Evolutionary conservation across 1,140 invertebrate genomes (phyloP).

Genomic region (Aporrectodea caliginosa): DNA sequence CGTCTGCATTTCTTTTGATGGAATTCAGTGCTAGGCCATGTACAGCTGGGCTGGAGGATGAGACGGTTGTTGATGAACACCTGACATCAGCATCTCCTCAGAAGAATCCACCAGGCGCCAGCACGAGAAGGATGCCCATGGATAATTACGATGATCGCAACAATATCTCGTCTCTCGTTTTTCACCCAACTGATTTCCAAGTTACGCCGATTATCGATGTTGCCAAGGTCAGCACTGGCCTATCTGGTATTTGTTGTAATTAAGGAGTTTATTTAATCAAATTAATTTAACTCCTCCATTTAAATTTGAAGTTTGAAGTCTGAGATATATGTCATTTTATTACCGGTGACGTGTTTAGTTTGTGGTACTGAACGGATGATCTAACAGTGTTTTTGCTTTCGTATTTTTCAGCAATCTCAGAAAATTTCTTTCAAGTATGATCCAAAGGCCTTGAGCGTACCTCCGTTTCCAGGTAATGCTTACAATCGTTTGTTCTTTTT

Average conservation of each 20-base stretch:
- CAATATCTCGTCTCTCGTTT: slow-evolving; percentile 44
- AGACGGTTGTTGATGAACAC: slow-evolving; percentile 21
- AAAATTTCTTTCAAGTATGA: slow-evolving; percentile 46
- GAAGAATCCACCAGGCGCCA: not conserved
- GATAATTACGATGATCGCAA: slow-evolving; percentile 35
- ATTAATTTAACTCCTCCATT: too few relatives aligned
- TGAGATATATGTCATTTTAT: too few relatives aligned
- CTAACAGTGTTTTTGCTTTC: too few relatives aligned
- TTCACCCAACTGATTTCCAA: slow-evolving; percentile 49
- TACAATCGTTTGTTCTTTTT: not conserved
- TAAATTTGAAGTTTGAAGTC: too few relatives aligned
- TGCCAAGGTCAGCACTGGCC: slow-evolving; percentile 46
- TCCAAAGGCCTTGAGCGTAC: slow-evolving; percentile 48
- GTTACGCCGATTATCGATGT: slow-evolving; percentile 51
- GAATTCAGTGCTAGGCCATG: slow-evolving; percentile 50
- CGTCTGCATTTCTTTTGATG: too few relatives aligned
- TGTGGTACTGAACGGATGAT: too few relatives aligned
- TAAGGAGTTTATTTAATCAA: too few relatives aligned
- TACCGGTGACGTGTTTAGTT: too few relatives aligned
- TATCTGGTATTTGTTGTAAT: too few relatives aligned
- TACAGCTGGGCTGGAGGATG: slow-evolving; percentile 47
- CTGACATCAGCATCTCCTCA: slow-evolving; percentile 13
- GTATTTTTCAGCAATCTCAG: not conserved
- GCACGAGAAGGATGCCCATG: too few relatives aligned
- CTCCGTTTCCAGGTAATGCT: slow-evolving; percentile 44